Percentiles rank a stretch among this genome's conserved stretches.
Conservation (phyloP, 2,113 vertebrate species). For the Misgurnus mizolepis region DNA sequence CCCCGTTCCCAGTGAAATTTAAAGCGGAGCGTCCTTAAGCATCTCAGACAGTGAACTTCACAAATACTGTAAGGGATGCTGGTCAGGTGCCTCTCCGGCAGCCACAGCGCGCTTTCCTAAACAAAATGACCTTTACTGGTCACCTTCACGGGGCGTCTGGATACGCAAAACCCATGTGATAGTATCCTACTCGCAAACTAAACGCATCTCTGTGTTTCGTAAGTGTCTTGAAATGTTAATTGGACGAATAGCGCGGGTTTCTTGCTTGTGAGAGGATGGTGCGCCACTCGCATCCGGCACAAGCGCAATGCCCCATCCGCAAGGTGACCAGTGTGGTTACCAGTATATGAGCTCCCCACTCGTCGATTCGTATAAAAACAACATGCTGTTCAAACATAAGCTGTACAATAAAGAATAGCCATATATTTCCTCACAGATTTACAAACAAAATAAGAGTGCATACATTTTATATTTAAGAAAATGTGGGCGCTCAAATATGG, state of each 20-base stretch:
- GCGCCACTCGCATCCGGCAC: constrained; percentile 59
- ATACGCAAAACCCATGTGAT: constrained; percentile 19
- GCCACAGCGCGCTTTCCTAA: constrained; percentile 52
- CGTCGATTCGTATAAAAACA: constrained; percentile 34
- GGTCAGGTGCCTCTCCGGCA: constrained; percentile 6
- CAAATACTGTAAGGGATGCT: neutral
- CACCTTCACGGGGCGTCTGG: constrained; percentile 72
- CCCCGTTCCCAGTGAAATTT: constrained; percentile 6
- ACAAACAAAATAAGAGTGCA: neutral
- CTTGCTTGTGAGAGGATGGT: constrained; percentile 25
- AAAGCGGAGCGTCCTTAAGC: constrained; percentile 11
- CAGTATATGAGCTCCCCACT: constrained; percentile 42
- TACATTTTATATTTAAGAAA: neutral
- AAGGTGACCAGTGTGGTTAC: constrained; percentile 72
- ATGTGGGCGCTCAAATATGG: neutral
- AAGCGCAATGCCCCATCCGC: constrained; percentile 66
- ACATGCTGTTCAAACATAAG: neutral
- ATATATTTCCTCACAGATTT: neutral
- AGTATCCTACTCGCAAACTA: neutral
- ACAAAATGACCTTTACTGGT: constrained; percentile 77
- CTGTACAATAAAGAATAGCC: neutral
- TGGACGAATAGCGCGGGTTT: constrained; percentile 18
- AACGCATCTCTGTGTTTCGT: neutral
- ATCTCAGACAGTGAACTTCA: constrained; percentile 27
- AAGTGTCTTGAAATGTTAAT: constrained; percentile 35